Base-by-base conservation (phyloP, 2,113 vertebrate species). In the Meles meles region DNA sequence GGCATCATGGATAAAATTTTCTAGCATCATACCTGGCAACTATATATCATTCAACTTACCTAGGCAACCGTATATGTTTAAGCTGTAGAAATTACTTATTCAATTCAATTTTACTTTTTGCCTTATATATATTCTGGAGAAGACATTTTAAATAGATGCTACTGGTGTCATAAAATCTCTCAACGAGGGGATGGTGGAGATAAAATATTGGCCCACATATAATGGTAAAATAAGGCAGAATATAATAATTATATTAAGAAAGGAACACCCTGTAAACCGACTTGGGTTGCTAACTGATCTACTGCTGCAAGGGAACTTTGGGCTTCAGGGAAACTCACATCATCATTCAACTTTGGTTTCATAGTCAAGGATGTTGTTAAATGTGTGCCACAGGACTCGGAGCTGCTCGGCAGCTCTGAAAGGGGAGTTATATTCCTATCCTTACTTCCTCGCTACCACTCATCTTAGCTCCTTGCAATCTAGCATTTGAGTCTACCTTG, bases 401-500 rank as follows among this genome's bases (percentile, higher is more conserved):
- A 29, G 59, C 39, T 67, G 9, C 23, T 3, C 4, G 57, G 21
- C 23, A 88, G 17, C 39, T 39, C 23, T 27, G 8, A 5, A 79
- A n/a, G 17, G 49, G 3, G 21, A 34, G 3, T 1, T 5, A 1
- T 1, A 0, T 13, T 42, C 10, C 25, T 5, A 20, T 21, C 3
- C 23, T 31, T 47, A 7, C 39, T 27, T 37, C 15, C 34, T 82
- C 9, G n/a, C 0, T 1, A 7, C 29, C 3, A 3, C 9, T 88
- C n/a, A 18, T 18, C 10, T 25, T 7, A 52, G 25, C 27, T 72
- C 47, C 29, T 3, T 20, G 3, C 0, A 7, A 3, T 23, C 13
- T 27, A 37, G 27, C 23, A 1, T 21, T 39, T 2, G 29, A 31
- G n/a, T 23, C 14, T 2, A 4, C 0, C 3, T 0, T 52, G 14